Evolutionary conservation across 2,113 vertebrate species (phyloP), one percentile per base, ranked within the genome.

Genomic region (Zosterops borbonicus): DNA sequence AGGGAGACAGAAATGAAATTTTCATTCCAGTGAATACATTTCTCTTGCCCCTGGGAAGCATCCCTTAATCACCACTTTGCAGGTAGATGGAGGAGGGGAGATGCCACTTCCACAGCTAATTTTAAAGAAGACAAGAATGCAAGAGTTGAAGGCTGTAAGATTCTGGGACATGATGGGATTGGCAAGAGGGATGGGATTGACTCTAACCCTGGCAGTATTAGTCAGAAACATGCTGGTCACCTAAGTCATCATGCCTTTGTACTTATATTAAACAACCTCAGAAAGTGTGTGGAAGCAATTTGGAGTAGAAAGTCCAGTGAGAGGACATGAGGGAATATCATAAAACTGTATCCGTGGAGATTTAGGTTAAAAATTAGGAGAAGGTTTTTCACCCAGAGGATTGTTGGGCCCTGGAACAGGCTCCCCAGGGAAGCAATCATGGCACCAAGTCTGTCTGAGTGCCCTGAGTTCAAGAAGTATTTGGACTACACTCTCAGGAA

Each of bases 241-340:
- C 23, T 22, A 67, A 84, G 6, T 18, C 46, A 27, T 35, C 16
- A 4, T 28, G 25, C 42, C 33, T 59, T 6, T 55, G 23, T 37
- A 15, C 25, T 23, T 50, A 15, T 13, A 19, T 44, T 35, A 67
- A 52, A 53, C n/a, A 75, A 7, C 62, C 37, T 14, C 62, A 68
- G 63, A 44, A 52, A 27, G 8, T 5, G 10, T 23, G 35, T 50
- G 33, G 37, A 78, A 74, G 27, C 35, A 46, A 23, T 87, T 42
- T 56, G 73, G 25, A 88, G 25, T 64, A 64, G 49, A 17, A 33
- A 52, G 64, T 64, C 3, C n/a, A 69, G n/a, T 53, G 39, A 78
- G 22, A 78, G 37, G 39, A 78, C 23, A 44, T 0, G 0, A 53
- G 6, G 64, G 6, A 20, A n/a, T 44, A 20, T 52, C 5, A 12